These are phyloP conservation scores for Rapana venosa DNA, from an alignment of 2,888 invertebrate species.

Conservation along the genomic window DNA sequence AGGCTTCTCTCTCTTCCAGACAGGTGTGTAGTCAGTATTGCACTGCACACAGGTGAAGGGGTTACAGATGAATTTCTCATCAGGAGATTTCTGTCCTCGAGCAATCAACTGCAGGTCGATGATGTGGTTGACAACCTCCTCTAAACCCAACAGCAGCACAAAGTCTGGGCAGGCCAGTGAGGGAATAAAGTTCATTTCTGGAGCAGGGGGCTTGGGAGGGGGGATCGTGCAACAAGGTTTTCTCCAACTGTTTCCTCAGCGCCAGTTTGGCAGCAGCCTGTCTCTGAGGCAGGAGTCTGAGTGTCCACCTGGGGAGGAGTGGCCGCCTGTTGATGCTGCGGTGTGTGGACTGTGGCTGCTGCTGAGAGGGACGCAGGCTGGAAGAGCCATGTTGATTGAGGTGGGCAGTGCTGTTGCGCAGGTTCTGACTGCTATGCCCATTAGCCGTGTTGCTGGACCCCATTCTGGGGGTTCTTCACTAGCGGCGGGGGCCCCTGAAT, in stretches of 20 bases:
- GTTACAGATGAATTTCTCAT: constrained; percentile 78
- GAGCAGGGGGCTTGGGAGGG: constrained; percentile 98
- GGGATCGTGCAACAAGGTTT: constrained; percentile 87
- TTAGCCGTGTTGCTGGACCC: constrained; percentile 55
- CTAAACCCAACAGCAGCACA: constrained; percentile 95
- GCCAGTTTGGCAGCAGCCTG: constrained; percentile 98
- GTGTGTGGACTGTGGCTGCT: constrained; percentile 68
- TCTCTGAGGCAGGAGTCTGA: constrained; percentile 96
- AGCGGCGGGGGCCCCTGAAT: constrained; percentile 81
- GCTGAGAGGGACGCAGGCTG: constrained; percentile 40
- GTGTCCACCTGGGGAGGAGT: constrained; percentile 74
- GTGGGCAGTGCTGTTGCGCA: constrained; percentile 55
- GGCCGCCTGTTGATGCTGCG: constrained; percentile 78
- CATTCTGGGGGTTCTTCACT: constrained; percentile 79
- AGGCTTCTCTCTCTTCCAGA: constrained; percentile 97
- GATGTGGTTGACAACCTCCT: constrained; percentile 85
- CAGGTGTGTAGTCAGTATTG: constrained; percentile 97
- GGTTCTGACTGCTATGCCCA: constrained; percentile 55
- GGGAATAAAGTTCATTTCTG: constrained; percentile 99
- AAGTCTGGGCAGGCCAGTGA: constrained; percentile 99
- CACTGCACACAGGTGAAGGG: constrained; percentile 98
- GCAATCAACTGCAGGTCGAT: constrained; percentile 83
- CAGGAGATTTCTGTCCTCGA: constrained; percentile 70
- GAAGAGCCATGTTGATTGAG: constrained; percentile 51
- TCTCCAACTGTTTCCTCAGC: constrained; percentile 93